A percentile compares a stretch with the other conserved stretches of the same genome.
These are phyloP conservation scores for Balanococcus diminutus DNA, from an alignment of 2,888 invertebrate species.

Conservation along the genomic window DNA sequence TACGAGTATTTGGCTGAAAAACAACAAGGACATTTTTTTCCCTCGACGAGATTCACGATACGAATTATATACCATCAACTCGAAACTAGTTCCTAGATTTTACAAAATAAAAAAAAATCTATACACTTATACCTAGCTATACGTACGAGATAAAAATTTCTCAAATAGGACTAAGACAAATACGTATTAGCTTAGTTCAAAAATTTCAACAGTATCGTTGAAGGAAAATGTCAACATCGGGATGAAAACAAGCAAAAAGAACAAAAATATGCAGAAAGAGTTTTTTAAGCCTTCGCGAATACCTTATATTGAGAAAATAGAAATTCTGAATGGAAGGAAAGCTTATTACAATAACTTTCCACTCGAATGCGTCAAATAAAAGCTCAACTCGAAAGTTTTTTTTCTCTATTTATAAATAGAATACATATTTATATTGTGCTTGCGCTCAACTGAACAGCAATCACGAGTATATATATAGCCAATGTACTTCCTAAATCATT, in stretches of 20 bases:
- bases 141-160: too few species aligned
- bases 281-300: slow-evolving; percentile 4
- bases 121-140: too few species aligned
- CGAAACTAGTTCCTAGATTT: too few species aligned
- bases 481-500: background rate
- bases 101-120: too few species aligned
- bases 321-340: slow-evolving; percentile 19
- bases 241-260: background rate
- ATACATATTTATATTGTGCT: slow-evolving; percentile 33
- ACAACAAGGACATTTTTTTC: background rate
- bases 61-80: too few species aligned
- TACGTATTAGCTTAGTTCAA: background rate
- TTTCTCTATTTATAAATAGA: slow-evolving; percentile 8
- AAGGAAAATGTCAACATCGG: background rate
- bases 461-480: background rate
- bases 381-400: slow-evolving; percentile 16
- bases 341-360: slow-evolving; percentile 36
- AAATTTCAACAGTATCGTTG: background rate
- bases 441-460: background rate
- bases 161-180: too few species aligned
- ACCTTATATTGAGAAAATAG: slow-evolving; percentile 8
- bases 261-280: background rate
- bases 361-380: slow-evolving; percentile 19
- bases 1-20: background rate
- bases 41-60: background rate